Conservation (phyloP, 1,140 invertebrate species). For the Whitmania pigra region DNA sequence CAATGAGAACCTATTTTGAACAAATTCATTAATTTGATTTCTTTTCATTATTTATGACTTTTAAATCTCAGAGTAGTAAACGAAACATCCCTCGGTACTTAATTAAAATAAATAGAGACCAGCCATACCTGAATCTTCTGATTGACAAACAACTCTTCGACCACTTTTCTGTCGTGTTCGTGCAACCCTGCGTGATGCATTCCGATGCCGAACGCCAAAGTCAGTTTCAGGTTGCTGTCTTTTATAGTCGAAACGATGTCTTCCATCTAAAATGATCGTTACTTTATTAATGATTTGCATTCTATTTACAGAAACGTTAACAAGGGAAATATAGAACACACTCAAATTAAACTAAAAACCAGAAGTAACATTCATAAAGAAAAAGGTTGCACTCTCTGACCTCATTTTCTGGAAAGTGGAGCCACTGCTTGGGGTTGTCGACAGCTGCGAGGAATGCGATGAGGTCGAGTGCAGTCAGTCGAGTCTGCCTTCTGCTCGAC, state of each 20-base stretch:
- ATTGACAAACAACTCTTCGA: slow-evolving; percentile 90
- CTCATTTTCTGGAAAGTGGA: slow-evolving; percentile 72
- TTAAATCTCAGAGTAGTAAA: too few species aligned
- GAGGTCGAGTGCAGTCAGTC: slow-evolving; percentile 87
- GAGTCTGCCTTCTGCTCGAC: slow-evolving; percentile 89
- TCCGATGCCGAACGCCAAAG: slow-evolving; percentile 90
- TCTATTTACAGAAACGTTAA: too few species aligned
- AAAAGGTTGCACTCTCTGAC: slow-evolving; percentile 45
- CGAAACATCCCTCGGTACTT: too few species aligned
- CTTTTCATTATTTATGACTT: neutral
- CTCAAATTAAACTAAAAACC: neutral
- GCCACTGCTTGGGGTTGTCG: slow-evolving; percentile 84
- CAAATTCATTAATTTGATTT: neutral
- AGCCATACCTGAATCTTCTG: slow-evolving; percentile 77
- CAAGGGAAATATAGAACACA: neutral
- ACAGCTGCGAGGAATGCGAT: slow-evolving; percentile 84
- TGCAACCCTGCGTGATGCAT: slow-evolving; percentile 92
- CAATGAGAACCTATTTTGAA: slow-evolving; percentile 65
- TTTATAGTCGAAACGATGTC: slow-evolving; percentile 50
- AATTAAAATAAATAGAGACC: too few species aligned
- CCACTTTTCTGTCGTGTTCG: slow-evolving; percentile 74
- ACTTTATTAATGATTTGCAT: too few species aligned
- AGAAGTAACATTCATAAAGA: too few species aligned
- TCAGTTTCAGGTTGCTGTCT: slow-evolving; percentile 83
- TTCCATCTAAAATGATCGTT: slow-evolving; percentile 44